phyloP scores from a whole-genome alignment of 2,797 vertebrate genomes.

The Limnodromus scolopaceus region DNA sequence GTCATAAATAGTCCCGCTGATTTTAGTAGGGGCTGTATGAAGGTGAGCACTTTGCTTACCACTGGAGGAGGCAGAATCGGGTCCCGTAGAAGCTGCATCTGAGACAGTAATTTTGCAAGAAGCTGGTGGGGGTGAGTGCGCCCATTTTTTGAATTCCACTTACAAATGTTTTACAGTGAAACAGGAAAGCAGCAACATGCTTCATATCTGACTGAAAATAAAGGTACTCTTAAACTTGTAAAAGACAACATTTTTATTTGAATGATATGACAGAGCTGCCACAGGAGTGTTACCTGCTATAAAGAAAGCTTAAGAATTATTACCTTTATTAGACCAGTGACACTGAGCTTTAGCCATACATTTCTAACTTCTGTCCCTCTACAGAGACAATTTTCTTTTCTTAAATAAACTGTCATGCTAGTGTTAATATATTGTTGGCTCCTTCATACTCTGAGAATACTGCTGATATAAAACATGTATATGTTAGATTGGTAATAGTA shows the following conservation, averaged over 20 bases:
- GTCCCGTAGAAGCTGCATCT: neutral
- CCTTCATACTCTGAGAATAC: conserved; percentile 90
- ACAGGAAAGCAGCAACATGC: conserved; percentile 67
- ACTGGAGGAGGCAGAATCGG: neutral
- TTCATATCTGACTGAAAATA: conserved; percentile 80
- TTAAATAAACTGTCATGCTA: conserved; percentile 99
- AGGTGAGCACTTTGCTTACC: neutral
- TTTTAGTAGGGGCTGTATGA: neutral
- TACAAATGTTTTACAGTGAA: conserved; percentile 62
- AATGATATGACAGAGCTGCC: conserved; percentile 86
- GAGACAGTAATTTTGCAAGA: conserved; percentile 47
- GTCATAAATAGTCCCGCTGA: neutral
- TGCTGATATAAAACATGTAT: conserved; percentile 99
- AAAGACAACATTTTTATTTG: conserved; percentile 84
- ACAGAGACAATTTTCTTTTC: conserved; percentile 99
- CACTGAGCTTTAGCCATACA: conserved; percentile 91
- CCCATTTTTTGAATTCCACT: conserved; percentile 59
- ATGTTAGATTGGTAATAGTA: conserved; percentile 99
- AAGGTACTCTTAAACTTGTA: conserved; percentile 85
- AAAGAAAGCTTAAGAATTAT: conserved; percentile 93
- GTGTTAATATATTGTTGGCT: conserved; percentile 99
- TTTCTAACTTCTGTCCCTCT: conserved; percentile 91
- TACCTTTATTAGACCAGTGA: conserved; percentile 95
- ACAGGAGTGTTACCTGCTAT: conserved; percentile 88
- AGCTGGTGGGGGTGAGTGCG: conserved; percentile 48